Evolutionary conservation across 2,797 vertebrate genomes (phyloP), one percentile per base, ranked within the genome.

Genomic region (Danio choprae): DNA sequence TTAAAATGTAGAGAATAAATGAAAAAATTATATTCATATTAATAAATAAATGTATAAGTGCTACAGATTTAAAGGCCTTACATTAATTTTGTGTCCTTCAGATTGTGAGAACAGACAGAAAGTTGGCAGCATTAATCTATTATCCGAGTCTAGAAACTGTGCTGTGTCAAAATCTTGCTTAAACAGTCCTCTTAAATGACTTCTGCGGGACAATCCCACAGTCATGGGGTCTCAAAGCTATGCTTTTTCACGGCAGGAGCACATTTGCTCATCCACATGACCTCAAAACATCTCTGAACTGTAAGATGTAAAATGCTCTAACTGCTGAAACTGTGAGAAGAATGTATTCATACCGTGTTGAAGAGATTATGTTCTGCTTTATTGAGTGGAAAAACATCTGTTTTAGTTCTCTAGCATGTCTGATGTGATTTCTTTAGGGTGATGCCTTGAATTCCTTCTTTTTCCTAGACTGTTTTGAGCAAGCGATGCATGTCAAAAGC

Each of bases 321-420:
- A 73, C 51, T 48, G 64, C 22, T 44, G 44, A 48, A 62, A 59
- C 46, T 68, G 64, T 40, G 38, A 79, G 60, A 74, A 65, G 50
- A 85, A 43, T 71, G 18, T 40, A 50, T 60, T 82, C 16, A 56
- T 51, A 62, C 67, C 36, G 38, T 67, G 62, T 69, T 68, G 41
- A 38, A 74, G 16, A 51, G 10, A 15, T 41, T 65, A 77, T 63
- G 48, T 51, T 6, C 70, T 76, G 58, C 72, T 74, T 65, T 40
- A 46, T 50, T 72, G 69, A 85, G 69, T 60, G 70, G 75, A 84
- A 83, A 80, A 83, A 85, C 83, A 84, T 88, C 80, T 84, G 83
- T 81, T 83, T 81, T 50, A 71, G 55, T 68, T 81, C 73, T 81
- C 44, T 74, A 50, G 38, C 38, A 50, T 79, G 78, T 77, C 72